These are phyloP conservation scores for Acanthacorydalis orientalis DNA, from an alignment of 2,888 invertebrate genomes.

Conservation along the genomic window DNA sequence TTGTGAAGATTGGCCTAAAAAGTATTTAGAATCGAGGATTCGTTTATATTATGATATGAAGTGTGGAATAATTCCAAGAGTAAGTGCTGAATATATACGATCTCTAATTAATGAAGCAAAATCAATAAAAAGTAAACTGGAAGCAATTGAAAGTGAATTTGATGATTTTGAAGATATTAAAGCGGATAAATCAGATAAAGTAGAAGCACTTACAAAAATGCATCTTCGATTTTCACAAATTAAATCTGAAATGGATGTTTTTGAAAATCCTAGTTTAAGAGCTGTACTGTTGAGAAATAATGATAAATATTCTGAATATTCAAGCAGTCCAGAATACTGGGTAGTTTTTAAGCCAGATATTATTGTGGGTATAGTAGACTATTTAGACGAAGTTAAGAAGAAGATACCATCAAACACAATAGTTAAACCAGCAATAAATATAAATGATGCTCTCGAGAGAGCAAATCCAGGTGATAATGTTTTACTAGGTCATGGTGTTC, in stretches of 20 bases:
- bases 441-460: constrained; percentile 24
- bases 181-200: constrained; percentile 14
- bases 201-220: constrained; percentile 33
- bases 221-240: constrained; percentile 38
- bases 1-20: constrained; percentile 35
- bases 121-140: constrained; percentile 30
- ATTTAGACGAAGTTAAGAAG: constrained; percentile 25
- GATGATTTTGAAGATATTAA: constrained; percentile 21
- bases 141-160: constrained; percentile 25
- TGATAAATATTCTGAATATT: constrained; percentile 15
- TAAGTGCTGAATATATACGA: constrained; percentile 32
- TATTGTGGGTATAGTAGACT: constrained; percentile 27
- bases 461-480: constrained; percentile 29
- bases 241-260: constrained; percentile 36
- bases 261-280: constrained; percentile 40
- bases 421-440: constrained; percentile 25
- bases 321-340: constrained; percentile 18
- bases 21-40: constrained; percentile 35
- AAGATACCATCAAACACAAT: constrained; percentile 21
- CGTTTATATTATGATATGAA: constrained; percentile 39
- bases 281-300: constrained; percentile 23
- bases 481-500: constrained; percentile 30
- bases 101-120: constrained; percentile 34
- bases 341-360: constrained; percentile 29
- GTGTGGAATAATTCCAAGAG: constrained; percentile 30